Evolutionary conservation across 2,113 vertebrate species (phyloP).

Genomic region (Ursus arctos): DNA sequence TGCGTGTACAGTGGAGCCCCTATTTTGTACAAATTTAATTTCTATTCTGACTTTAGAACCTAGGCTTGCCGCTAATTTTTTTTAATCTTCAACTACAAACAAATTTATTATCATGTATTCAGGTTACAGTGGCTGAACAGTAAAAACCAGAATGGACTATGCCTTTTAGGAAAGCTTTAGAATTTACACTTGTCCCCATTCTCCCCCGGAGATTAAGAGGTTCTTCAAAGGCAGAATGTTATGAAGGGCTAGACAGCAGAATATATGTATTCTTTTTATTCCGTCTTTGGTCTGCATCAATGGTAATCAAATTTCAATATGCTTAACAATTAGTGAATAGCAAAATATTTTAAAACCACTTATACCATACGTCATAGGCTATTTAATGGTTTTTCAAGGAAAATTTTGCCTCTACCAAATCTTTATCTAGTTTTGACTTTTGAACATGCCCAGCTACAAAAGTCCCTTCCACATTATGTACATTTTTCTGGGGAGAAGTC

Average conservation of each 20-base stretch:
- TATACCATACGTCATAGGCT: neutral
- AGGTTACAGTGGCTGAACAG: neutral
- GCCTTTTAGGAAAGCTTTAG: neutral
- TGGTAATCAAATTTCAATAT: neutral
- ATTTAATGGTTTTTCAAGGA: conserved; percentile 26
- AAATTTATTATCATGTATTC: neutral
- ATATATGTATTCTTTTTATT: neutral
- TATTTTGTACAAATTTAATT: neutral
- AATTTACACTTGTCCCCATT: neutral
- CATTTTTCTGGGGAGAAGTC: neutral
- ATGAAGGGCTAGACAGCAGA: neutral
- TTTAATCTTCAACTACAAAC: neutral
- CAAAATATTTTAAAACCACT: neutral
- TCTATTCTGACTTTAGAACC: neutral
- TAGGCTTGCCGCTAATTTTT: neutral
- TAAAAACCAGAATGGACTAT: neutral
- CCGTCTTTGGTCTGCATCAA: neutral
- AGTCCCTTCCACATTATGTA: neutral
- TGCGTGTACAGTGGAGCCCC: neutral
- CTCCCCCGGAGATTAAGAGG: neutral
- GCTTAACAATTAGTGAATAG: neutral
- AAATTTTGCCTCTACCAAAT: neutral
- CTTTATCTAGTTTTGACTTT: conserved; percentile 19
- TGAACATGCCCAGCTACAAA: neutral
- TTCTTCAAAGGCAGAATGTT: neutral